These are phyloP conservation scores for Cylas formicarius DNA, from an alignment of 1,140 invertebrate genomes.

Conservation along the genomic window DNA sequence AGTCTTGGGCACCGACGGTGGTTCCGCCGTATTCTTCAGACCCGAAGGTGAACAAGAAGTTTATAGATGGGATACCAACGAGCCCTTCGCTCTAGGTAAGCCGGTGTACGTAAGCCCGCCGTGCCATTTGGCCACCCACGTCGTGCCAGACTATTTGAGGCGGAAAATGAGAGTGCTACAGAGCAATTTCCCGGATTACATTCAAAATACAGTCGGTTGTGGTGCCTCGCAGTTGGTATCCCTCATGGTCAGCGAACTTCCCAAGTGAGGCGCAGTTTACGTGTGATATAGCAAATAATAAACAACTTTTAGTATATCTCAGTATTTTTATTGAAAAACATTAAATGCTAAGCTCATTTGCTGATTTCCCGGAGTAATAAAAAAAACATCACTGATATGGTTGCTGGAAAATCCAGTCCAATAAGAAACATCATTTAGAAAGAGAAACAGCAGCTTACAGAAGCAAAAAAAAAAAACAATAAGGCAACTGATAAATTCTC, in stretches of 20 bases:
- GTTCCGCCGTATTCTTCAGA: conserved; percentile 51
- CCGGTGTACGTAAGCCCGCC: conserved; percentile 46
- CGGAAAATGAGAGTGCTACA: conserved; percentile 52
- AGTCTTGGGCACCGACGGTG: conserved; percentile 55
- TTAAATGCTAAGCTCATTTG: no score
- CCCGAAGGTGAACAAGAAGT: conserved; percentile 44
- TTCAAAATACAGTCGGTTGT: conserved; percentile 53
- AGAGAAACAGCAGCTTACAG: no score
- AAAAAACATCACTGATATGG: no score
- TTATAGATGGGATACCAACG: conserved; percentile 44
- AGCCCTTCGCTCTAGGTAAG: conserved; percentile 43
- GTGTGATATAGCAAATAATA: no score
- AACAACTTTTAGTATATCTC: no score
- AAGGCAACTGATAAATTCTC: no score
- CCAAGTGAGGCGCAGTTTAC: no score
- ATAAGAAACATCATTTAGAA: no score
- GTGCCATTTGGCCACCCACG: conserved; percentile 51
- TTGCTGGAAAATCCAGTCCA: no score
- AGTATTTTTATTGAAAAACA: no score
- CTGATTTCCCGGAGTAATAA: no score
- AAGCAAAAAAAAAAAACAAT: no score
- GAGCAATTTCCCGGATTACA: conserved; percentile 56
- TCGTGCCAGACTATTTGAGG: conserved; percentile 48
- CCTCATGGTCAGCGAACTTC: conserved; percentile 42
- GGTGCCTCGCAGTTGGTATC: conserved; percentile 49